Evolutionary conservation across 2,113 vertebrate genomes (phyloP), one percentile per base, ranked within the genome.

Genomic region (Phalacrocorax brasilianus): DNA sequence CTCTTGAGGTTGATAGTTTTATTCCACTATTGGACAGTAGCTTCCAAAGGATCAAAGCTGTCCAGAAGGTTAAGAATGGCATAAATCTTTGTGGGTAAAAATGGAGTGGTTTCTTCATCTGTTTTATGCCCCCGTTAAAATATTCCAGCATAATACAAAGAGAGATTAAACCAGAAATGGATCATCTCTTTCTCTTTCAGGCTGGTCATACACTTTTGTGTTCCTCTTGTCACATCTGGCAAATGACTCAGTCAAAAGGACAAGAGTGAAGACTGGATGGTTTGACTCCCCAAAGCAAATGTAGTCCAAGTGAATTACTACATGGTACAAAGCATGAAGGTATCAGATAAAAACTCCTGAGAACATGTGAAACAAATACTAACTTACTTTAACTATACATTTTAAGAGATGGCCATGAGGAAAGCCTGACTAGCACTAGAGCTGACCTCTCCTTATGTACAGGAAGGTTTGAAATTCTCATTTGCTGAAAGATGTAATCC

Each of bases 391-490:
- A 91, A 96, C 88, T 74, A 52, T 27, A 63, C 50, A 56, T 75
- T 81, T 91, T 28, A 32, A 62, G 35, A 77, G 30, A 71, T 80
- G 55, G 58, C 44, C 55, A 44, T 88, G 73, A 83, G 96, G 86
- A 81, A 96, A 95, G 85, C 47, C 30, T 86, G 73, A 47, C 82
- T 88, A 77, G 68, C 63, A 62, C 84, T 94, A 79, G 81, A 86
- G 44, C 76, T 95, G 59, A 91, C 76, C 77, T 91, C 26, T 88
- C 77, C 83, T 85, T 73, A 45, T 42, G 53, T 56, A 42, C 45
- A 93, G 22, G 58, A 97, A 85, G 77, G 73, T 94, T 91, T 86
- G 74, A 68, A 89, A 95, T 96, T 96, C 75, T 83, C 65, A 38
- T 95, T 89, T 91, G 33, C 49, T 79, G 38, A 78, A 84, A 92